phyloP scores from a whole-genome alignment of 1,140 invertebrate species.

The Hylyphantes graminicola region DNA sequence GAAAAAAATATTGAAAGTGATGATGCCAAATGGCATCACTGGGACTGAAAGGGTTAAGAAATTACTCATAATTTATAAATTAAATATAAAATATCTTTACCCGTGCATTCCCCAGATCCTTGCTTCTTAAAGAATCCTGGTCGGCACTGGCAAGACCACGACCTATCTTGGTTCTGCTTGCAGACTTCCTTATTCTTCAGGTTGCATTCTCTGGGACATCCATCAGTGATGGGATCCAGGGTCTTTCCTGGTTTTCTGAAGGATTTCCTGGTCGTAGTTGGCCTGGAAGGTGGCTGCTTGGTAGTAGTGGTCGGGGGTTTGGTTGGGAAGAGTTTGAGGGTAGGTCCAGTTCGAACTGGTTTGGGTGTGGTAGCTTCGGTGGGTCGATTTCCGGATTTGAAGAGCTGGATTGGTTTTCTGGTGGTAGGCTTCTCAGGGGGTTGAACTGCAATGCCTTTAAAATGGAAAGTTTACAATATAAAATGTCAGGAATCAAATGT shows the following conservation, averaged over 20 bases:
- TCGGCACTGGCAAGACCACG: conserved; percentile 59
- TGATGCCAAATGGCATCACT: too few relatives aligned
- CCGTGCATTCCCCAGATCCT: conserved; percentile 85
- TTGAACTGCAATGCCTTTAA: conserved; percentile 6
- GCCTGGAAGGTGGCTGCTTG: conserved; percentile 19
- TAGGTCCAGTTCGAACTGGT: conserved; percentile 27
- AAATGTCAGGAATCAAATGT: too few relatives aligned
- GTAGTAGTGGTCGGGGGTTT: conserved; percentile 55
- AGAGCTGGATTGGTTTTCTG: conserved; percentile 50
- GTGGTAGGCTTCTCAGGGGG: conserved; percentile 11
- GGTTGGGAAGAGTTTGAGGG: conserved; percentile 54
- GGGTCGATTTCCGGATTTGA: conserved; percentile 53
- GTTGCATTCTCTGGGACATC: conserved; percentile 76
- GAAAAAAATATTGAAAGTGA: too few relatives aligned
- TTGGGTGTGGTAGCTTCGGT: conserved; percentile 46
- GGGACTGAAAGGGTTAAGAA: too few relatives aligned
- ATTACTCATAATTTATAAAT: not conserved
- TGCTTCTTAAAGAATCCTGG: conserved; percentile 78
- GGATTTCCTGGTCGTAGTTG: conserved; percentile 24
- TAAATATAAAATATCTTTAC: conserved; percentile 72
- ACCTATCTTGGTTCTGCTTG: conserved; percentile 65
- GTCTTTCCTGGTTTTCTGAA: conserved; percentile 51
- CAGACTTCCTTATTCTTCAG: conserved; percentile 84
- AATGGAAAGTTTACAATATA: too few relatives aligned
- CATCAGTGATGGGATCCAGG: conserved; percentile 36